Percentiles rank a stretch among this genome's conserved stretches.
Evolutionary conservation across 2,113 vertebrate genomes (phyloP).

Genomic region (Corythaeola cristata): DNA sequence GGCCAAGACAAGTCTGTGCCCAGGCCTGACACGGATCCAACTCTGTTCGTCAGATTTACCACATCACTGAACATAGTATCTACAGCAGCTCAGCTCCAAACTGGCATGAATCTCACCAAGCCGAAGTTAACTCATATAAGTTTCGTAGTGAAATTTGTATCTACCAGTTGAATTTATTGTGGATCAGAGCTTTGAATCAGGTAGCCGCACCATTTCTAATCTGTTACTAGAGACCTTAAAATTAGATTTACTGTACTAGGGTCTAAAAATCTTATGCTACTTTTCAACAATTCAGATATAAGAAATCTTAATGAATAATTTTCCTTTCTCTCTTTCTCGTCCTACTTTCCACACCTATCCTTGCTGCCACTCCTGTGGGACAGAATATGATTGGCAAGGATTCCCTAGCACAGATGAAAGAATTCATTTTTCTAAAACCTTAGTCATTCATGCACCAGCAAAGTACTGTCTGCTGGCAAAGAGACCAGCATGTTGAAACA

Average conservation of each 20-base stretch:
- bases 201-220: background rate
- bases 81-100: background rate
- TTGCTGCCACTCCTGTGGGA: background rate
- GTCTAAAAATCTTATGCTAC: background rate
- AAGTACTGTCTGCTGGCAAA: background rate
- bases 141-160: background rate
- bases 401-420: background rate
- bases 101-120: background rate
- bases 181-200: background rate
- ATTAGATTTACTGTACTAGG: background rate
- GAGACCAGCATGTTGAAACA: background rate
- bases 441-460: background rate
- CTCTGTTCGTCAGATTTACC: background rate
- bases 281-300: background rate
- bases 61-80: rapidly evolving
- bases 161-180: background rate
- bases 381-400: background rate
- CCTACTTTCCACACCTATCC: background rate
- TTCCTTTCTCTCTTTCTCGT: background rate
- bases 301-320: background rate
- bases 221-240: background rate
- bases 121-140: background rate
- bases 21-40: background rate
- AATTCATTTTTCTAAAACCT: background rate
- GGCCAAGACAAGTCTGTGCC: background rate